These are phyloP conservation scores for Ceratoteleas bidentatus DNA, from an alignment of 1,140 invertebrate species.

Conservation along the genomic window DNA sequence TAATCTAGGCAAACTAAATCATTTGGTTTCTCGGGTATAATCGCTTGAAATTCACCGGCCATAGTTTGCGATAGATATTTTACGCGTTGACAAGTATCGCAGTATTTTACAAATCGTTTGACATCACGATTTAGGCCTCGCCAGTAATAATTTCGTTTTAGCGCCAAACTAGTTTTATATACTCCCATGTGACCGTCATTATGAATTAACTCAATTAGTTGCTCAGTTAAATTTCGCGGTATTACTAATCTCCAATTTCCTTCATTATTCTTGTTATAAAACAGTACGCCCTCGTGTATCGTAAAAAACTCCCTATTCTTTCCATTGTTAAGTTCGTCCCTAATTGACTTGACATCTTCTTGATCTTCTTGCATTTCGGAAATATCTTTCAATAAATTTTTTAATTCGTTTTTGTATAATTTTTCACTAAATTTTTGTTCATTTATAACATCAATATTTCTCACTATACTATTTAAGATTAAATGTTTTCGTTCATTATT, in stretches of 20 bases:
- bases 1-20: no score
- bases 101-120: no score
- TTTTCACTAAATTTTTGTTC: background rate
- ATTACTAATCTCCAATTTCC: background rate
- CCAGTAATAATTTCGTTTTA: slow-evolving; percentile 1
- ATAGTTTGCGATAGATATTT: no score
- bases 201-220: background rate
- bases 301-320: background rate
- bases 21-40: no score
- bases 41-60: no score
- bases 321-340: background rate
- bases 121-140: no score
- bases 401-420: background rate
- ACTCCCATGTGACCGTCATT: background rate
- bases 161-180: background rate
- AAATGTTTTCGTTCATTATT: background rate
- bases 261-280: background rate
- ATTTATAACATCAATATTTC: background rate
- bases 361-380: background rate
- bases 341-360: background rate
- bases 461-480: background rate
- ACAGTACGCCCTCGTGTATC: background rate
- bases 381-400: background rate
- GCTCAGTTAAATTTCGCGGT: background rate
- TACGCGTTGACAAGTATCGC: no score